Evolutionary conservation across 2,888 invertebrate species (phyloP), one percentile per base, ranked within the genome.

Genomic region (Deroplatys truncata): DNA sequence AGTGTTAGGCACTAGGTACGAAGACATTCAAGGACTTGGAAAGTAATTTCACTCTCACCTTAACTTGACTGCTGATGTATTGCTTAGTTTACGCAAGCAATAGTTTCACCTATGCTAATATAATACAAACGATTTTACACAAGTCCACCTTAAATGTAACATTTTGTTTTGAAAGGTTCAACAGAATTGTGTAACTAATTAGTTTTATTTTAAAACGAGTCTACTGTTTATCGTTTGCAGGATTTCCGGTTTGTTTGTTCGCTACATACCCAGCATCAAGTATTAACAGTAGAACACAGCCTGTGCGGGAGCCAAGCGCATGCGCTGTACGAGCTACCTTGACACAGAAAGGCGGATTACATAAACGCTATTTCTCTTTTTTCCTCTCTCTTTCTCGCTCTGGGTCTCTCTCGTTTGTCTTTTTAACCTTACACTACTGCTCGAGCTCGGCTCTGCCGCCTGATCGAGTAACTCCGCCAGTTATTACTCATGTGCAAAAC

Each of bases 301-400:
- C 87, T 87, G 35, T 10, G 56, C 56, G 20, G 28, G 82, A 87
- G 83, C 20, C 5, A 28, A 20, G 25, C 56, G 89, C 89, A 89
- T 89, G 89, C 89, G 89, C 89, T 35, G 20, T 72, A 43, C 72
- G 28, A 35, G 85, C 85, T 89, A 89, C 89, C 89, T 89, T 89
- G 89, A 89, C 89, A 89, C 89, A 89, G 89, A 89, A 88, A 89
- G 85, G 85, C 89, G 31, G n/a, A 89, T 89, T 89, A 89, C 89
- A 85, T 89, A 89, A 89, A 84, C 84, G 89, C n/a, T 89, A 72
- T 72, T 20, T 89, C 85, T 89, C 85, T 89, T 85, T 56, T 85
- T 89, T 88, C 29, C 25, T 28, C 25, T 89, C 89, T 29, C 72
- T 87, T 35, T 83, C 88, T 28, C 82, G 16, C 31, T 88, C 82